phyloP scores from a whole-genome alignment of 2,797 vertebrate genomes.

The Manis crassicaudata region DNA sequence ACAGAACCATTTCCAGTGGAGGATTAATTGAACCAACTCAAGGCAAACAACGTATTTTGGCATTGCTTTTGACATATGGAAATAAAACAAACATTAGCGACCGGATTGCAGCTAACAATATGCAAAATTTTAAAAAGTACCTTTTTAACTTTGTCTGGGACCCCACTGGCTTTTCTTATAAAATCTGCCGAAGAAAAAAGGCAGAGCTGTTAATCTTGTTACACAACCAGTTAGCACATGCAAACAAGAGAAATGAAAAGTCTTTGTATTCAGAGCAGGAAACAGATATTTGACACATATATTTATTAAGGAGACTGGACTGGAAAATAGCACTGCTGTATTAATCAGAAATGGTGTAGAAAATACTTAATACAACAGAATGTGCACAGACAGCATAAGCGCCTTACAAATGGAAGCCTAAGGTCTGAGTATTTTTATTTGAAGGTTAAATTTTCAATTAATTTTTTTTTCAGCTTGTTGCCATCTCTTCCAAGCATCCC shows the following conservation, averaged over 20 bases:
- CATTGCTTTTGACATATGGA: slow-evolving; percentile 81
- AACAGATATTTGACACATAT: slow-evolving; percentile 77
- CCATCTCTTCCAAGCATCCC: slow-evolving; percentile 75
- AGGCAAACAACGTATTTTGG: slow-evolving; percentile 81
- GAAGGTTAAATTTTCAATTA: slow-evolving; percentile 90
- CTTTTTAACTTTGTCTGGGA: slow-evolving; percentile 79
- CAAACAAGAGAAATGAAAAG: slow-evolving; percentile 82
- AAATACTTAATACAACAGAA: slow-evolving; percentile 79
- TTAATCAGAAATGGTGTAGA: slow-evolving; percentile 79
- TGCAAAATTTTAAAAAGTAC: slow-evolving; percentile 84
- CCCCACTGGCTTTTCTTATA: slow-evolving; percentile 81
- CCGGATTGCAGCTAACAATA: slow-evolving; percentile 81
- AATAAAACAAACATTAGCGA: slow-evolving; percentile 84
- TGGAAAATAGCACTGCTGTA: slow-evolving; percentile 75
- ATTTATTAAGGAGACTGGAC: slow-evolving; percentile 76
- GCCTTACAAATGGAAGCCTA: slow-evolving; percentile 79
- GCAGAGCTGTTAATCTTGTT: slow-evolving; percentile 83
- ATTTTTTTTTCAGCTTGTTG: slow-evolving; percentile 83
- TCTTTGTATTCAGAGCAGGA: slow-evolving; percentile 79
- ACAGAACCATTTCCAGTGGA: slow-evolving; percentile 76
- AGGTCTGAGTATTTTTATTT: slow-evolving; percentile 82
- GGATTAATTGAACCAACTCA: slow-evolving; percentile 76
- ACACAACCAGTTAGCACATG: slow-evolving; percentile 80
- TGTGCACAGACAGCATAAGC: slow-evolving; percentile 77
- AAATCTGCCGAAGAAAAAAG: slow-evolving; percentile 69